Evolutionary conservation across 2,797 vertebrate species (phyloP).

Genomic region (Tokudaia muenninki): DNA sequence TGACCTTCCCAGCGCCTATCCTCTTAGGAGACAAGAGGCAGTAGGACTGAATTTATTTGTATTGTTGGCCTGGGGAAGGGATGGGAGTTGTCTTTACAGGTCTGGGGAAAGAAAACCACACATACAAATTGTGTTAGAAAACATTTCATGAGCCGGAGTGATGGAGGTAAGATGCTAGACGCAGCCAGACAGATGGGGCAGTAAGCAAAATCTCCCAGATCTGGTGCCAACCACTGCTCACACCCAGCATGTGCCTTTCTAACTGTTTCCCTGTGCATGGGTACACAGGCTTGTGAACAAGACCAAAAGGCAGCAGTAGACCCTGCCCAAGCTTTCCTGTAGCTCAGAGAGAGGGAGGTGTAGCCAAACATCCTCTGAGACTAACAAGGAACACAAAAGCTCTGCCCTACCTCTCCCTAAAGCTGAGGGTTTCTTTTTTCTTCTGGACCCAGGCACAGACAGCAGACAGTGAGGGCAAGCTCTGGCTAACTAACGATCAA

Average conservation of each 20-base stretch:
- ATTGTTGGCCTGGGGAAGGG: background rate
- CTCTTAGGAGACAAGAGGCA: conserved; percentile 43
- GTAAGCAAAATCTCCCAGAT: background rate
- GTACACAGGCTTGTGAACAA: background rate
- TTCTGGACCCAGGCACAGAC: background rate
- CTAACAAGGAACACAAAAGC: background rate
- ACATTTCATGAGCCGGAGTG: background rate
- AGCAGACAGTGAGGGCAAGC: background rate
- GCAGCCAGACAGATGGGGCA: background rate
- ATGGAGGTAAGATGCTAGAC: background rate
- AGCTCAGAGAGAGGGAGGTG: conserved; percentile 38
- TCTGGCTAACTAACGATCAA: background rate
- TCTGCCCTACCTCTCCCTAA: background rate
- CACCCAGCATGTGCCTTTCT: background rate
- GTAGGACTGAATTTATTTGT: background rate
- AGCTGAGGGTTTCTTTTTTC: background rate
- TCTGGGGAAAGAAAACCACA: background rate
- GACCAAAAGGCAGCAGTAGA: background rate
- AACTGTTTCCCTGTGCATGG: background rate
- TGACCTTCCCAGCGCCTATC: conserved; percentile 35
- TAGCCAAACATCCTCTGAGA: background rate
- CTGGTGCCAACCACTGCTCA: background rate
- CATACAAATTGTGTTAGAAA: conserved; percentile 28
- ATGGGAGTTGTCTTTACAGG: background rate
- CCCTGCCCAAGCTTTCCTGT: background rate